phyloP scores from a whole-genome alignment of 2,113 vertebrate genomes.

The Vicugna pacos region DNA sequence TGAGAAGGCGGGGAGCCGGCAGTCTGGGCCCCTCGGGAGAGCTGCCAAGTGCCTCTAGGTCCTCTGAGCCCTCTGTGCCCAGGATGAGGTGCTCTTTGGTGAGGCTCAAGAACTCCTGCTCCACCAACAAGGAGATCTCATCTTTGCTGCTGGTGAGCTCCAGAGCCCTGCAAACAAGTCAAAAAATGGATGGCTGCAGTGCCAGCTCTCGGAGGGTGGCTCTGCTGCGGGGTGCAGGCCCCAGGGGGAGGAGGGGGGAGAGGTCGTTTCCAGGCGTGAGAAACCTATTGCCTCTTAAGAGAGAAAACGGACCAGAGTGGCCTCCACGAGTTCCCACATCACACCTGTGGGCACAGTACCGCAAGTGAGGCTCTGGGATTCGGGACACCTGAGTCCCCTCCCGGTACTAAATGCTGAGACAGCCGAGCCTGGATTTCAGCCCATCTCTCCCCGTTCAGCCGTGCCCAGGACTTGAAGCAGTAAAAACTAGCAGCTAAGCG shows the following conservation, averaged over 20 bases:
- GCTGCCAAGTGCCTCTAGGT: not conserved
- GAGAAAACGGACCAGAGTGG: not conserved
- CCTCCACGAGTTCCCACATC: not conserved
- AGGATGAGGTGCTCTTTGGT: slow-evolving; percentile 79
- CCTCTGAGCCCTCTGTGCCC: slow-evolving; percentile 57
- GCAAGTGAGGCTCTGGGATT: not conserved
- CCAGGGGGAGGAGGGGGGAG: not conserved
- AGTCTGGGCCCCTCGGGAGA: not conserved
- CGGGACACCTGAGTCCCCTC: not conserved
- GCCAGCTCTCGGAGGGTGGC: not conserved
- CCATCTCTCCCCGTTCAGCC: not conserved
- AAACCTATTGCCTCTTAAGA: not conserved
- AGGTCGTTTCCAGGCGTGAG: not conserved
- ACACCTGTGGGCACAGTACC: rapidly evolving
- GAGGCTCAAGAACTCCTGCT: slow-evolving; percentile 83
- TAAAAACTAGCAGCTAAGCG: not conserved
- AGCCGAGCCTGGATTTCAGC: not conserved
- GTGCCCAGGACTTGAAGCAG: not conserved
- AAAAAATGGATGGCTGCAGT: not conserved
- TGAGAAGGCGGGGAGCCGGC: not conserved
- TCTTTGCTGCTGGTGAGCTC: slow-evolving; percentile 69
- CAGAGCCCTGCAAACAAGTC: slow-evolving; percentile 60
- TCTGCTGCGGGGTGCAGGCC: not conserved
- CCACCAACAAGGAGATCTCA: slow-evolving; percentile 80
- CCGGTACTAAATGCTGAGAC: not conserved